Percentiles rank a stretch among this genome's conserved stretches.
Conservation (phyloP, 2,797 vertebrate genomes). For the Bucorvus abyssinicus region DNA sequence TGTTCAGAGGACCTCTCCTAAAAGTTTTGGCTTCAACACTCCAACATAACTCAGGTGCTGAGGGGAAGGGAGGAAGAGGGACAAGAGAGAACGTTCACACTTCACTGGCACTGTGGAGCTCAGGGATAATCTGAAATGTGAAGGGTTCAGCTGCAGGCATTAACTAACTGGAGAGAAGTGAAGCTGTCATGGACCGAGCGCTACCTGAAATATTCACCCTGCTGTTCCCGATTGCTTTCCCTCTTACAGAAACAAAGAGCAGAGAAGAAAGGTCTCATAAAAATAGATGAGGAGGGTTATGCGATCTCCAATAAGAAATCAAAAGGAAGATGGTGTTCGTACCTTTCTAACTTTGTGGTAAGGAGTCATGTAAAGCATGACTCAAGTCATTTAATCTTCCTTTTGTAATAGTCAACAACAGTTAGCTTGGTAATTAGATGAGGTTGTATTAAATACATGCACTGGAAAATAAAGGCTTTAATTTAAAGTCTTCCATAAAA, state of each 20-base stretch:
- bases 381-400: not conserved
- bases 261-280: not conserved
- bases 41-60: not conserved
- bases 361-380: fast-evolving
- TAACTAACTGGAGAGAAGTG: not conserved
- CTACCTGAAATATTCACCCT: fast-evolving
- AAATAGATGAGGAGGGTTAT: not conserved
- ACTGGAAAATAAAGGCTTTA: not conserved
- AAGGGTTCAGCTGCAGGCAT: not conserved
- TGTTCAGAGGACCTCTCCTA: not conserved
- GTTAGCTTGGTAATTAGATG: not conserved
- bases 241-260: fast-evolving
- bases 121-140: not conserved
- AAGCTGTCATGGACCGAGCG: fast-evolving
- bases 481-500: not conserved
- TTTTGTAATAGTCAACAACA: not conserved
- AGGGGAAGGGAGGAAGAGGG: not conserved
- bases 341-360: not conserved
- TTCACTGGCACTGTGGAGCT: not conserved
- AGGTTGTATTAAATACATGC: not conserved
- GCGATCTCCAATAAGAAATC: not conserved
- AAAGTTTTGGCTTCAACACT: not conserved
- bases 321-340: not conserved
- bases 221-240: not conserved
- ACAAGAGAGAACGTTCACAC: fast-evolving